Evolutionary conservation across 2,888 invertebrate species (phyloP).

Genomic region (Trissolcus japonicus): DNA sequence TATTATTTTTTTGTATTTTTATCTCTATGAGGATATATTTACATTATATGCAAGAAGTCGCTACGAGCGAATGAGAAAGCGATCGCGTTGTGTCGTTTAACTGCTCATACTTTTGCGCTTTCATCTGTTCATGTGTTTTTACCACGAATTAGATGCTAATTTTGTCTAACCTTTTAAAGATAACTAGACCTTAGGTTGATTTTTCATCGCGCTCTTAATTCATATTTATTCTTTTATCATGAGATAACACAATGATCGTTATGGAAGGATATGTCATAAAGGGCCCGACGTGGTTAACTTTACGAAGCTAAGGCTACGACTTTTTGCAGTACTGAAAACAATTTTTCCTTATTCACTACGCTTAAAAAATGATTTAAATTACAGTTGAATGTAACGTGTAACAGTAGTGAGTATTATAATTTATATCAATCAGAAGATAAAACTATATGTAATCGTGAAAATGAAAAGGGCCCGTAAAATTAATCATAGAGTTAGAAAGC

Average conservation of each 20-base stretch:
- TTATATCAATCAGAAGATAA: too few relatives aligned
- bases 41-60: slow-evolving; percentile 61
- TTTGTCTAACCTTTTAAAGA: slow-evolving; percentile 33
- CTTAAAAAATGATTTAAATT: too few relatives aligned
- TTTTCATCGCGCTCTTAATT: slow-evolving; percentile 40
- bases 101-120: slow-evolving; percentile 37
- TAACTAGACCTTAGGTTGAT: slow-evolving; percentile 36
- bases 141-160: slow-evolving; percentile 34
- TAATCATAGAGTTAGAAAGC: background rate
- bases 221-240: slow-evolving; percentile 12
- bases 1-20: slow-evolving; percentile 12
- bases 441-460: too few relatives aligned
- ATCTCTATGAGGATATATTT: slow-evolving; percentile 61
- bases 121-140: slow-evolving; percentile 11
- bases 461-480: background rate
- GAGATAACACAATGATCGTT: slow-evolving; percentile 31
- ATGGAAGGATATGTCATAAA: slow-evolving; percentile 48
- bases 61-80: slow-evolving; percentile 61
- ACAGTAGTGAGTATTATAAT: too few relatives aligned
- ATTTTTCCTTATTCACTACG: too few relatives aligned
- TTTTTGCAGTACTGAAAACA: too few relatives aligned
- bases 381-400: too few relatives aligned
- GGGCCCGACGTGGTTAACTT: slow-evolving; percentile 35
- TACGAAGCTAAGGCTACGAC: slow-evolving; percentile 19
- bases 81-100: slow-evolving; percentile 49